Percentiles rank a stretch among this genome's conserved stretches.
phyloP scores from a whole-genome alignment of 1,140 invertebrate species.

The Oedothorax gibbosus region DNA sequence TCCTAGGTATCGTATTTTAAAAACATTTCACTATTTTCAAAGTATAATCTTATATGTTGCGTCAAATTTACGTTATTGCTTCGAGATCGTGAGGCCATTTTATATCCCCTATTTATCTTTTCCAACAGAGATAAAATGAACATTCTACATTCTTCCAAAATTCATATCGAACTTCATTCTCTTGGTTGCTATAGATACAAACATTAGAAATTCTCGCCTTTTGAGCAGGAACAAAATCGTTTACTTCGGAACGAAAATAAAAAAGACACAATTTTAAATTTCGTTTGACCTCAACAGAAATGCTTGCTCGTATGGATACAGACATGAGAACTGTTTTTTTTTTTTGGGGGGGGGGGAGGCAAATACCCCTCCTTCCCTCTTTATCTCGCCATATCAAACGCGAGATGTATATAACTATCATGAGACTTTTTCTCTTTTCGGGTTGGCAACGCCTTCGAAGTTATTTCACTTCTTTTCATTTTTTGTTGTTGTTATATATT shows the following conservation, averaged over 20 bases:
- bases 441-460: constrained; percentile 25
- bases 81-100: constrained; percentile 30
- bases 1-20: too few relatives aligned
- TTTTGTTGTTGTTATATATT: constrained; percentile 38
- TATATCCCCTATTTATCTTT: constrained; percentile 10
- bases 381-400: constrained; percentile 55
- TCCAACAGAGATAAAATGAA: neutral
- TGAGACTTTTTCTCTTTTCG: constrained; percentile 15
- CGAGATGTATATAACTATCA: constrained; percentile 56
- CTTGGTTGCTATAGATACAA: constrained; percentile 6
- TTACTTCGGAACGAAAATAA: neutral
- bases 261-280: constrained; percentile 51
- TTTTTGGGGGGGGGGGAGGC: neutral
- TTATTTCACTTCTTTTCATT: constrained; percentile 29
- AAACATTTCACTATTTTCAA: too few relatives aligned
- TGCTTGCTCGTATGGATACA: constrained; percentile 1
- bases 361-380: constrained; percentile 7
- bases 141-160: constrained; percentile 38
- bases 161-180: constrained; percentile 10
- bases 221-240: constrained; percentile 23
- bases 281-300: constrained; percentile 54
- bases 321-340: neutral
- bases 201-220: constrained; percentile 48
- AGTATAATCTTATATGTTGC: too few relatives aligned
- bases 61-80: neutral